Conservation (phyloP, 2,113 vertebrate species). For the Sapayoa aenigma region DNA sequence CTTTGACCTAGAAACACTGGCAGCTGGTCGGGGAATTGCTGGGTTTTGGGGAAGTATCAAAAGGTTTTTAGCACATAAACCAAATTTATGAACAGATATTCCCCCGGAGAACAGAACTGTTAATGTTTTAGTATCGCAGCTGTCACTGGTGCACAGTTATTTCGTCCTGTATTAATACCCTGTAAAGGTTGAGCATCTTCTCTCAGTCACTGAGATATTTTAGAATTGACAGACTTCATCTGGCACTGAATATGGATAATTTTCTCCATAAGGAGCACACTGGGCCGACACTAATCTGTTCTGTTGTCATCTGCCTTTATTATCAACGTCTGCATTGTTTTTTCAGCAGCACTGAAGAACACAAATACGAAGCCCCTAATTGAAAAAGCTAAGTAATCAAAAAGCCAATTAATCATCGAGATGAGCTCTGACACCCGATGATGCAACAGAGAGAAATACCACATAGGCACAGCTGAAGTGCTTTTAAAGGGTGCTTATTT, state of each 20-base stretch:
- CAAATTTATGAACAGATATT: constrained; percentile 55
- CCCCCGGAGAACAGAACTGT: constrained; percentile 3
- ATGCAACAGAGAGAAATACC: constrained; percentile 64
- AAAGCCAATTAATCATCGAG: constrained; percentile 77
- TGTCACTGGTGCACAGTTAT: constrained; percentile 22
- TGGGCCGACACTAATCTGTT: constrained; percentile 68
- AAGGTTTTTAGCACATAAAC: constrained; percentile 52
- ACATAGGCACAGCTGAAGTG: background rate
- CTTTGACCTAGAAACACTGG: constrained; percentile 40
- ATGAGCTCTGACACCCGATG: constrained; percentile 56
- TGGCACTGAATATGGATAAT: constrained; percentile 64
- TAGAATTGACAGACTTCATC: constrained; percentile 68
- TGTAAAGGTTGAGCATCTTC: constrained; percentile 58
- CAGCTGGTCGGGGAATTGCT: constrained; percentile 47
- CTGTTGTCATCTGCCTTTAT: constrained; percentile 68
- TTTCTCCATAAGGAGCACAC: constrained; percentile 58
- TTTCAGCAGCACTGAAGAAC: constrained; percentile 17
- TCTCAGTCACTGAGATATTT: constrained; percentile 54
- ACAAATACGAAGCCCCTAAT: constrained; percentile 64
- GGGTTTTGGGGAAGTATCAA: constrained; percentile 2
- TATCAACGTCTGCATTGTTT: constrained; percentile 59
- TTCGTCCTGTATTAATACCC: constrained; percentile 43
- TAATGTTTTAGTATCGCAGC: constrained; percentile 47
- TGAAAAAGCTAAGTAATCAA: constrained; percentile 72
- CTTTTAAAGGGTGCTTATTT: constrained; percentile 63